Evolutionary conservation across 1,140 invertebrate genomes (phyloP), one percentile per base, ranked within the genome.

Genomic region (Zaprionus davidi): DNA sequence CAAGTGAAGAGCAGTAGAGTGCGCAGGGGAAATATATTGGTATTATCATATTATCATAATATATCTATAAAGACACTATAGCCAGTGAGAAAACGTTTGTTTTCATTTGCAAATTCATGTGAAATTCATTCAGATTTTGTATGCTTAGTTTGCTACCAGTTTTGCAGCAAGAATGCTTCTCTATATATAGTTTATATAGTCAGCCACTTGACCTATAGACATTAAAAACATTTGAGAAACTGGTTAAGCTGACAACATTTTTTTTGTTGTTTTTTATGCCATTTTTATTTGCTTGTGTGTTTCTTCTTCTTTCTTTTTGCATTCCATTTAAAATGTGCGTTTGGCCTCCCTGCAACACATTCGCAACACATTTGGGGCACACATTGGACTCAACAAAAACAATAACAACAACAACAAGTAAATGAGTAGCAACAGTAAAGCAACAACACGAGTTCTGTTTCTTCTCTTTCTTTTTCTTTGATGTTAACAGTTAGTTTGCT

Each of bases 401-500:
- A 57, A 58, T 7, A n/a, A 22, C 26, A 49, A 15, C 13, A n/a
- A 22, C 26, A 49, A 20, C 13, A 20, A 13, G 7, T 34, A 22
- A 56, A 17, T 34, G 13, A 26, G 34, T 24, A 36, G 34, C 28
- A 15, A 51, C n/a, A 53, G 5, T 15, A 70, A 20, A 56, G 38
- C 34, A 53, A 63, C 36, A 44, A 31, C 36, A 59, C 31, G 5
- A 55, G 65, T 60, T 67, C 60, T 73, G 53, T 56, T 72, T 72
- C 4, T 59, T 58, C 55, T 55, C 34, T 73, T 68, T 44, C 51
- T 65, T 73, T 73, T 73, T 56, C 58, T 67, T 3, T 58, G 65
- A 55, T 66, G 70, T 67, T 72, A 72, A 72, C 59, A 46, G 58
- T 53, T 71, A 63, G 31, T 60, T 62, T 62, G 62, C 13, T 71